These are phyloP conservation scores for Keiferia lycopersicella DNA, from an alignment of 2,888 invertebrate species.

Conservation along the genomic window DNA sequence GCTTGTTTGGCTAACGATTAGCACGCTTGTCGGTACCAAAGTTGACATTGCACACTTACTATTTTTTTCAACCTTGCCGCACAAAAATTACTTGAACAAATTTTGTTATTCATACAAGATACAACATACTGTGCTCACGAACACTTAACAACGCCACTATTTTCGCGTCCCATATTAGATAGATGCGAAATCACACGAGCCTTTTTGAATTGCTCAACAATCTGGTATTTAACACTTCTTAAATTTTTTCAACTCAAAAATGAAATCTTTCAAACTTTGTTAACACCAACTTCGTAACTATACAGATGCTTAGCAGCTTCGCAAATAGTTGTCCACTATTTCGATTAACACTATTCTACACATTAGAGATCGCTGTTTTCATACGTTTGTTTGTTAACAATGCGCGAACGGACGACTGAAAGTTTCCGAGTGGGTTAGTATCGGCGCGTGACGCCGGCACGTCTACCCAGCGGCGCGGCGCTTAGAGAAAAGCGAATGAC, in stretches of 20 bases:
- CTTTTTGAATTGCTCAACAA: constrained; percentile 27
- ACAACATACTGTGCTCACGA: constrained; percentile 46
- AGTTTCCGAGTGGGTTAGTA: constrained; percentile 51
- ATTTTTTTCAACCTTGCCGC: constrained; percentile 67
- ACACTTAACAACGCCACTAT: constrained; percentile 39
- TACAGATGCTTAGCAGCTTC: not conserved
- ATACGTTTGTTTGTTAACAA: not conserved
- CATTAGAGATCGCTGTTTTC: not conserved
- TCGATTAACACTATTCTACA: not conserved
- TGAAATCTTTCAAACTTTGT: not conserved
- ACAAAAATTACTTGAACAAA: constrained; percentile 62
- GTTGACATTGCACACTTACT: constrained; percentile 76
- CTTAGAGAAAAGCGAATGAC: constrained; percentile 63
- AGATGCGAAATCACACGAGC: constrained; percentile 35
- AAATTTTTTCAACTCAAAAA: not conserved
- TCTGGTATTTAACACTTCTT: constrained; percentile 32
- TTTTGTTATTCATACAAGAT: constrained; percentile 51
- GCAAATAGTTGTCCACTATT: not conserved
- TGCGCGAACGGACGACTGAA: constrained; percentile 45
- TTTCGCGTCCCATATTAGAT: constrained; percentile 33
- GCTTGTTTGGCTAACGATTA: constrained; percentile 75
- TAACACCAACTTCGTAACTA: constrained; percentile 13
- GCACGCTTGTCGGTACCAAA: constrained; percentile 68
- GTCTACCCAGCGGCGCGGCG: constrained; percentile 48
- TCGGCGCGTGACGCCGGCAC: constrained; percentile 38